A percentile compares a stretch with the other conserved stretches of the same genome.
Conservation (phyloP, 1,140 invertebrate genomes). For the Sinonovacula constricta region DNA sequence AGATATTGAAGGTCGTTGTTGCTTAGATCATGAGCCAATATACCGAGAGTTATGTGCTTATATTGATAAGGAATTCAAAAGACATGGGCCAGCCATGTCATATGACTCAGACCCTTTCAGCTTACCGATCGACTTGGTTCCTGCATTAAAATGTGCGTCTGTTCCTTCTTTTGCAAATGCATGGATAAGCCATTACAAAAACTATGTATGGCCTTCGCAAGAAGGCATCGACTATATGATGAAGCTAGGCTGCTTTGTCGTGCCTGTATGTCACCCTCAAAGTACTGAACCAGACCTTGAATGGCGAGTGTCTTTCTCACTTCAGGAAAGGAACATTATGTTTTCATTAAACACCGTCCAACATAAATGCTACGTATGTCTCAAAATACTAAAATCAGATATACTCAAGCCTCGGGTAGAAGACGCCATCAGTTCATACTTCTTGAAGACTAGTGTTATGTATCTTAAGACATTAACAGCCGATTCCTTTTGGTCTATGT, state of each 20-base stretch:
- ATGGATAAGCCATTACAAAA: neutral
- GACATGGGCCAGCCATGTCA: too few species aligned
- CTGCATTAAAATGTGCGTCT: neutral
- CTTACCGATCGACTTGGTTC: neutral
- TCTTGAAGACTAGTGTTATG: neutral
- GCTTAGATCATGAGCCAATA: too few species aligned
- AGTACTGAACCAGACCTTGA: neutral
- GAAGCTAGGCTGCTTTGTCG: neutral
- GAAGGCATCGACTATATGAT: neutral
- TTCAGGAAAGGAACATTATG: constrained; percentile 25
- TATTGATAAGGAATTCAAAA: too few species aligned
- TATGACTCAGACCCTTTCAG: too few species aligned
- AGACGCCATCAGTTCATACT: neutral
- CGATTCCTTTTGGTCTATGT: neutral
- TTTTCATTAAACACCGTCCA: constrained; percentile 4
- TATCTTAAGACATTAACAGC: neutral
- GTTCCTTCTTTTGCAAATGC: neutral
- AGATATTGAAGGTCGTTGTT: too few species aligned
- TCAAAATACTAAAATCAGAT: constrained; percentile 25
- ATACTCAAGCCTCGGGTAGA: neutral
- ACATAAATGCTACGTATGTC: constrained; percentile 23
- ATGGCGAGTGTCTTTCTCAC: constrained; percentile 25
- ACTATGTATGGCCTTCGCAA: neutral
- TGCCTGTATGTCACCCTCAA: neutral
- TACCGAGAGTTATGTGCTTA: too few species aligned